Percentiles rank a stretch among this genome's conserved stretches.
Evolutionary conservation across 2,888 invertebrate species (phyloP).

Genomic region (Bombylius major): DNA sequence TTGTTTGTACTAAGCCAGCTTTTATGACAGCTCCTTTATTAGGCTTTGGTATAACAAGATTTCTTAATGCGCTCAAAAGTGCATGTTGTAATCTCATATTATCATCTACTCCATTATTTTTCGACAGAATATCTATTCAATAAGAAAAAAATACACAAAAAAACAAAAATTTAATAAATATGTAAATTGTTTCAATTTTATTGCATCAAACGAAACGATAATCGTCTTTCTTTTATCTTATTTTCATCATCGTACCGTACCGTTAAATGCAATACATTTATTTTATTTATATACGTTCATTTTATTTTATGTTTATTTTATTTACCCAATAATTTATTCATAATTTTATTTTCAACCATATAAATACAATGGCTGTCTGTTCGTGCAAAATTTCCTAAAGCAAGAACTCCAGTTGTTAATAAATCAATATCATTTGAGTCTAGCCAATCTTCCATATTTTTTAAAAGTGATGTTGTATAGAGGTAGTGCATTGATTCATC

Average conservation of each 20-base stretch:
- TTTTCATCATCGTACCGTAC: no score
- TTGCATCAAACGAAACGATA: no score
- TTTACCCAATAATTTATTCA: constrained; percentile 53
- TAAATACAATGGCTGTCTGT: constrained; percentile 72
- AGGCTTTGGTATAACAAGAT: constrained; percentile 56
- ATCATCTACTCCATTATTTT: constrained; percentile 45
- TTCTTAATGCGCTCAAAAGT: constrained; percentile 56
- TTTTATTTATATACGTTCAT: no score
- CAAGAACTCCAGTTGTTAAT: constrained; percentile 69
- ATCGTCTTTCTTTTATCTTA: no score
- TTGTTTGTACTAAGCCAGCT: constrained; percentile 58
- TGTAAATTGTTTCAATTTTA: background rate
- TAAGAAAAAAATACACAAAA: background rate
- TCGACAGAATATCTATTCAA: constrained; percentile 36
- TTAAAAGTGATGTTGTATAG: constrained; percentile 58
- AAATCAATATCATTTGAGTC: constrained; percentile 59
- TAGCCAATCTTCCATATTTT: constrained; percentile 65
- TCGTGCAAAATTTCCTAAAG: constrained; percentile 81
- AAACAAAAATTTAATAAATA: background rate
- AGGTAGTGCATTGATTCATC: constrained; percentile 78
- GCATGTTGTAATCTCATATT: constrained; percentile 44
- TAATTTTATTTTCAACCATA: constrained; percentile 68
- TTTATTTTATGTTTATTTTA: background rate
- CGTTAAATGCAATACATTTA: no score
- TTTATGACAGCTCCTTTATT: constrained; percentile 65